Evolutionary conservation across 2,888 invertebrate genomes (phyloP).

Genomic region (Epirrhoe alternata): DNA sequence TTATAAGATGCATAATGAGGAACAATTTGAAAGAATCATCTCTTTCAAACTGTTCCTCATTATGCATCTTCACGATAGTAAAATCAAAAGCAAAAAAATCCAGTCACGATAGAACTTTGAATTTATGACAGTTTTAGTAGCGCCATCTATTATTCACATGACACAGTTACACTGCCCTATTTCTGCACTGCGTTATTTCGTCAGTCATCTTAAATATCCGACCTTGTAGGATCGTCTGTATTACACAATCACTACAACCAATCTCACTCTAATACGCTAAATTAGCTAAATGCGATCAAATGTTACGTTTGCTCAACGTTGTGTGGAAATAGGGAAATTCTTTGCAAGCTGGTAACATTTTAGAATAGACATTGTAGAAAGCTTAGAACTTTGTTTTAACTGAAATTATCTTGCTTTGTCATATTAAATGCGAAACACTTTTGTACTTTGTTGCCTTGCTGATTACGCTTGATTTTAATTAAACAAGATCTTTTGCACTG

Average conservation of each 20-base stretch:
- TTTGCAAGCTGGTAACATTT: conserved; percentile 22
- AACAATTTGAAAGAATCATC: too few species aligned
- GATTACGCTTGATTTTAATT: too few species aligned
- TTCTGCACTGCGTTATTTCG: conserved; percentile 41
- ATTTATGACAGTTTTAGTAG: not conserved
- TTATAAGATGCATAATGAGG: too few species aligned
- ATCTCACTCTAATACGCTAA: conserved; percentile 32
- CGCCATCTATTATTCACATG: not conserved
- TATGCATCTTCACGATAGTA: too few species aligned
- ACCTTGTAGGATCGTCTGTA: conserved; percentile 41
- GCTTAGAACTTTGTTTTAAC: not conserved
- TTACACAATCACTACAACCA: conserved; percentile 41
- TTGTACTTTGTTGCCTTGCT: too few species aligned
- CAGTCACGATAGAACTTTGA: not conserved
- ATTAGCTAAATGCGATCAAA: conserved; percentile 35
- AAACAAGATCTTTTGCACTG: too few species aligned
- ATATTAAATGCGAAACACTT: too few species aligned
- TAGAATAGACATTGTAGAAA: not conserved
- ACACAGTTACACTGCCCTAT: conserved; percentile 35
- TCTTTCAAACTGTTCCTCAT: too few species aligned
- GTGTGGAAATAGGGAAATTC: conserved; percentile 33
- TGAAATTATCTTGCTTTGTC: not conserved
- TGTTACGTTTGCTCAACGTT: conserved; percentile 34
- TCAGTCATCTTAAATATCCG: conserved; percentile 47
- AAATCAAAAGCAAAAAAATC: too few species aligned